phyloP scores from a whole-genome alignment of 2,797 vertebrate genomes.

The Philypnodon macrostomus region DNA sequence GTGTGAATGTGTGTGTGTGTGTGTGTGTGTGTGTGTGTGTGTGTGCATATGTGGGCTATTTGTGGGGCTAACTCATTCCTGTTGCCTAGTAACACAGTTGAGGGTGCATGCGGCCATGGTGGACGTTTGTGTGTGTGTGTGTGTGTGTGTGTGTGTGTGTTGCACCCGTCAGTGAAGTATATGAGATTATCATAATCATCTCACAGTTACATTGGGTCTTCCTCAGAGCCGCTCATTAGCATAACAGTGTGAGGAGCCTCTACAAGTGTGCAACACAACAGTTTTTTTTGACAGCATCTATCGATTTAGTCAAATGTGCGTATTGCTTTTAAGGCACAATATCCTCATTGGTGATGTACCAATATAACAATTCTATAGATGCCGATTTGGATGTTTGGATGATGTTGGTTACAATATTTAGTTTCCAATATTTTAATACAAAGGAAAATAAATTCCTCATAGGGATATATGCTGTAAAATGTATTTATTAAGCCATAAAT shows the following conservation, averaged over 20 bases:
- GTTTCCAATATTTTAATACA: no score
- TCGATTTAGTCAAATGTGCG: neutral
- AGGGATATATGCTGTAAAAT: no score
- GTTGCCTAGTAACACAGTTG: constrained; percentile 76
- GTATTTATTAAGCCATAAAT: no score
- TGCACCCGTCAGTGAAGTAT: constrained; percentile 45
- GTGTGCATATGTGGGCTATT: constrained; percentile 42
- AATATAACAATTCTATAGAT: no score
- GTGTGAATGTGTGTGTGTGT: constrained; percentile 18
- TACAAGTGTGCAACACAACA: constrained; percentile 32
- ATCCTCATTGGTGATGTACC: no score
- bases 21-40: constrained; percentile 3
- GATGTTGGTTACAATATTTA: no score
- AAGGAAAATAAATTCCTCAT: no score
- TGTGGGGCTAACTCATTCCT: constrained; percentile 54
- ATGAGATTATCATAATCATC: constrained; percentile 72
- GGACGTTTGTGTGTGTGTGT: constrained; percentile 29
- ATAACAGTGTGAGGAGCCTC: constrained; percentile 51
- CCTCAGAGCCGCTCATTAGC: constrained; percentile 63
- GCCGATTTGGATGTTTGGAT: no score
- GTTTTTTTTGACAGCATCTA: constrained; percentile 4
- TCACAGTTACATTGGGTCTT: constrained; percentile 67
- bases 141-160: constrained; percentile 28
- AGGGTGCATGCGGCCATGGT: constrained; percentile 59
- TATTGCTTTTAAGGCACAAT: no score